Percentiles rank a stretch among this genome's conserved stretches.
Conservation (phyloP, 2,888 invertebrate genomes). For the Meiosimyza platycephala region DNA sequence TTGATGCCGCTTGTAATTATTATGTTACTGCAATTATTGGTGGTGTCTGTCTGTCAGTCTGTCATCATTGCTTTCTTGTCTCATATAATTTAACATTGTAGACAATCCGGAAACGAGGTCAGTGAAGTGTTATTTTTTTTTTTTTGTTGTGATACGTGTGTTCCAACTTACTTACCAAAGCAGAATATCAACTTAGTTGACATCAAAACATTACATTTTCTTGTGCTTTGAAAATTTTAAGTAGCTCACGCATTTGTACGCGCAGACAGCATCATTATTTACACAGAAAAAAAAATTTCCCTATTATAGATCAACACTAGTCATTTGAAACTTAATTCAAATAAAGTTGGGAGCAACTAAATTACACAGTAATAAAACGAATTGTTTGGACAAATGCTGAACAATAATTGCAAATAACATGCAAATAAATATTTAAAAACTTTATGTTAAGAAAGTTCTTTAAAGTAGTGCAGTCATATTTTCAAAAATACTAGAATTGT, state of each 20-base stretch:
- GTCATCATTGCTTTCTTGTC: not conserved
- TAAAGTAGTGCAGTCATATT: no score
- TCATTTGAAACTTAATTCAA: no score
- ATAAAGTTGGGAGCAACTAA: no score
- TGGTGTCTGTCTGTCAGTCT: not conserved
- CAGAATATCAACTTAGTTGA: constrained; percentile 9
- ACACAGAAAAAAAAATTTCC: not conserved
- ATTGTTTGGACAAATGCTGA: no score
- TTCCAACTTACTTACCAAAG: not conserved
- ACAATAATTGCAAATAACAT: no score
- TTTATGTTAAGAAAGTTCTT: no score
- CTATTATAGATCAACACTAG: no score
- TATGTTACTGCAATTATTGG: not conserved
- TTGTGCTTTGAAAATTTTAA: not conserved
- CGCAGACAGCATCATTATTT: not conserved
- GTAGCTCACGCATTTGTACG: constrained; percentile 16
- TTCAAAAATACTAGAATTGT: no score
- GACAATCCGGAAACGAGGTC: constrained; percentile 11
- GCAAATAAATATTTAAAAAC: no score
- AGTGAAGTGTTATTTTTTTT: not conserved
- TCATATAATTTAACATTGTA: not conserved
- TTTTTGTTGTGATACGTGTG: constrained; percentile 10
- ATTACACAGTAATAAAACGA: no score
- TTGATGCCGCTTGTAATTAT: not conserved
- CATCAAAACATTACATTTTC: not conserved